Conservation (phyloP, 2,888 invertebrate species). For the Nemotelus nigrinus region DNA sequence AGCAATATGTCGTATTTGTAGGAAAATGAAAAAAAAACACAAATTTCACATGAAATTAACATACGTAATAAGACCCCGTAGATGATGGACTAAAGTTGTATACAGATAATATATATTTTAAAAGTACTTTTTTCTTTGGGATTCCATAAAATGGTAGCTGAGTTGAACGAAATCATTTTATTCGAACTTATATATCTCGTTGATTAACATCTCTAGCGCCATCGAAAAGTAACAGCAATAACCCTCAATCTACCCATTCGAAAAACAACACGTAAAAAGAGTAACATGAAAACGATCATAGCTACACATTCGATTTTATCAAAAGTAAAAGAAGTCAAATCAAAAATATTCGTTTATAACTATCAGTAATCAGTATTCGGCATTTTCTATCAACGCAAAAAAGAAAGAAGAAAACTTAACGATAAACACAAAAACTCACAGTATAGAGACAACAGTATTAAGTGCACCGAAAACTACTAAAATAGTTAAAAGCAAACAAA, state of each 20-base stretch:
- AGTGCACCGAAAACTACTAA: constrained; percentile 28
- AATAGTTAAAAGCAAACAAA: constrained; percentile 14
- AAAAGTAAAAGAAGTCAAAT: too few species aligned
- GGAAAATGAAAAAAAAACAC: not conserved
- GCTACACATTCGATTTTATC: too few species aligned
- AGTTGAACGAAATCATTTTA: too few species aligned
- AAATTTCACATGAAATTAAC: constrained; percentile 9
- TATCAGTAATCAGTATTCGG: constrained; percentile 23
- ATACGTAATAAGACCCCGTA: constrained; percentile 1
- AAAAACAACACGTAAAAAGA: too few species aligned
- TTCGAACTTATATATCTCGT: too few species aligned
- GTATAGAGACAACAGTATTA: constrained; percentile 40
- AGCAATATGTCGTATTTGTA: constrained; percentile 30
- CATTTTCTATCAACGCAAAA: constrained; percentile 12
- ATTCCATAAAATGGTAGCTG: too few species aligned
- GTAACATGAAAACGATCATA: too few species aligned
- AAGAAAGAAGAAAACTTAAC: not conserved
- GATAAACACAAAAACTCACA: constrained; percentile 28
- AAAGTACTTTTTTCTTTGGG: constrained; percentile 1
- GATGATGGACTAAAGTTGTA: constrained; percentile 34
- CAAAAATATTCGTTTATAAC: not conserved
- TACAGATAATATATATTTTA: constrained; percentile 23
- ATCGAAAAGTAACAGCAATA: too few species aligned
- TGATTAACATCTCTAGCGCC: too few species aligned
- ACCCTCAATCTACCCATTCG: too few species aligned